phyloP scores from a whole-genome alignment of 2,113 vertebrate species.

The Pica pica region DNA sequence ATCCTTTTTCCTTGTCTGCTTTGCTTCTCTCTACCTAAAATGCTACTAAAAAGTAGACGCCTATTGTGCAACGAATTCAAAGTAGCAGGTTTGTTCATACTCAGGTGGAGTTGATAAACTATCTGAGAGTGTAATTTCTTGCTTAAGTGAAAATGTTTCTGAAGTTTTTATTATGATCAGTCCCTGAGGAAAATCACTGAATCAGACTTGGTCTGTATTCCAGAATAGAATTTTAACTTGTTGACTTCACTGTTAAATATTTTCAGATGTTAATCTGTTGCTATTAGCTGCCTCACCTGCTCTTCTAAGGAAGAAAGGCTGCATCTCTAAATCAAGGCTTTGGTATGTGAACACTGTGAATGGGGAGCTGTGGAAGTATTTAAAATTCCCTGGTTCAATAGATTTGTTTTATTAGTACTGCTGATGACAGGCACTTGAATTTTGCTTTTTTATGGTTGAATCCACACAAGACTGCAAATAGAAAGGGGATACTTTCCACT shows the following conservation, averaged over 20 bases:
- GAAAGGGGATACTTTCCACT: not conserved
- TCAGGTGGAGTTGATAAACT: not conserved
- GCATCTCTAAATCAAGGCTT: not conserved
- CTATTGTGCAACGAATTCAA: not conserved
- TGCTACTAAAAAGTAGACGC: not conserved
- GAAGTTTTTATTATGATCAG: not conserved
- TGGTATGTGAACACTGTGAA: not conserved
- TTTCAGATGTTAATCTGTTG: not conserved
- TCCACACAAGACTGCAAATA: not conserved
- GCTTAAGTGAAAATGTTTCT: not conserved
- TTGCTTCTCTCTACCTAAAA: not conserved
- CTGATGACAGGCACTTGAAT: not conserved
- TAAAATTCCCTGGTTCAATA: not conserved
- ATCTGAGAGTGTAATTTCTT: not conserved
- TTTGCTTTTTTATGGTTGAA: not conserved
- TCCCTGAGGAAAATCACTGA: not conserved
- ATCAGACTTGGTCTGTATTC: not conserved
- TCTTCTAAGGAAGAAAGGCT: not conserved
- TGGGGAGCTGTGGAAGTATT: not conserved
- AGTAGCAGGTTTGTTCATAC: not conserved
- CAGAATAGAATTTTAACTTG: not conserved
- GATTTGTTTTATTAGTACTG: not conserved
- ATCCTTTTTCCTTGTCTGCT: not conserved
- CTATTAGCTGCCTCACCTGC: not conserved
- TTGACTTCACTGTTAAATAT: not conserved